phyloP scores from a whole-genome alignment of 2,113 vertebrate genomes.

The Pterocles burchelli region DNA sequence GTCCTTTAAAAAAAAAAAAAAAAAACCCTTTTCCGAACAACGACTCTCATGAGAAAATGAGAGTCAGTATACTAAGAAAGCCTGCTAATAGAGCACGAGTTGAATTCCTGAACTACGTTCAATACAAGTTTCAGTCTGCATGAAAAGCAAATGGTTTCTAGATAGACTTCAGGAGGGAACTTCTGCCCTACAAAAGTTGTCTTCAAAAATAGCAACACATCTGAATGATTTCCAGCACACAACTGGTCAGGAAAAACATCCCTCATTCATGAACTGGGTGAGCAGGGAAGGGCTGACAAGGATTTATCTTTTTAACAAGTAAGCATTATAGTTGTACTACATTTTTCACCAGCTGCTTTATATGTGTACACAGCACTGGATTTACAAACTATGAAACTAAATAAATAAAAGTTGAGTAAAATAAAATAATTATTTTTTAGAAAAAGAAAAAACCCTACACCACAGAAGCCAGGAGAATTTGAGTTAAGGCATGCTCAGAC shows the following conservation, averaged over 20 bases:
- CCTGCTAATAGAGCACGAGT: not conserved
- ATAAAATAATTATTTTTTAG: not conserved
- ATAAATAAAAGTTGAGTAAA: not conserved
- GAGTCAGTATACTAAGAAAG: not conserved
- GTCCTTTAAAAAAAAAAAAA: not conserved
- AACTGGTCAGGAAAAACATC: not conserved
- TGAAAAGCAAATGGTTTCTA: constrained; percentile 11
- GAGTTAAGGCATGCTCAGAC: not conserved
- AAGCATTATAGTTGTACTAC: not conserved
- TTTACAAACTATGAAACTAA: not conserved
- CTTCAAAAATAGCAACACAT: constrained; percentile 34
- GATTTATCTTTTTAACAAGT: not conserved
- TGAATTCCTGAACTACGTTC: not conserved
- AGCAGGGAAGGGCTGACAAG: not conserved
- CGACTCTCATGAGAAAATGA: not conserved
- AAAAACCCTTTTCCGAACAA: not conserved
- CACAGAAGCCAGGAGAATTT: not conserved
- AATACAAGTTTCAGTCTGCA: not conserved
- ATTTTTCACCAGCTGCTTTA: not conserved
- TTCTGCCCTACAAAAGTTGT: not conserved
- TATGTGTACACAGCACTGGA: fast-evolving
- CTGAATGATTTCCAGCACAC: not conserved
- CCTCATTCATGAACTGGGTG: not conserved
- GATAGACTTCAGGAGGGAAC: not conserved
- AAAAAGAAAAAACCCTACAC: not conserved